Evolutionary conservation across 2,113 vertebrate species (phyloP), one percentile per base, ranked within the genome.

Genomic region (Paramisgurnus dabryanus): DNA sequence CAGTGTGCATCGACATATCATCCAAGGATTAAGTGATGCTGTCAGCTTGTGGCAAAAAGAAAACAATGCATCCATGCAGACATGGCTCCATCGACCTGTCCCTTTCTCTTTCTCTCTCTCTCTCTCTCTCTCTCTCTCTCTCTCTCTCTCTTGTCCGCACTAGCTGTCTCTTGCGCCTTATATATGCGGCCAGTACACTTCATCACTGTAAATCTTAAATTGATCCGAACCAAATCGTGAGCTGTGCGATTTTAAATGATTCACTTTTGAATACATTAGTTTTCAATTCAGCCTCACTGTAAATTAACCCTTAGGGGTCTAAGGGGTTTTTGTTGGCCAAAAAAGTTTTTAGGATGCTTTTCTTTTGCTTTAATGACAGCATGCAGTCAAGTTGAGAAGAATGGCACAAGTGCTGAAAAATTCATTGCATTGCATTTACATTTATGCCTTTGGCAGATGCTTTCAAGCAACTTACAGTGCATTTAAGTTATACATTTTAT

Each of bases 1-100:
- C 60, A 71, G 61, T 34, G 79, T 43, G 22, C 69, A 85, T 84
- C 34, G 84, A 67, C 78, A 75, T 83, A 64, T 83, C 74, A 75
- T 53, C 70, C 58, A 18, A 49, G 67, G 72, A 80, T 84, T 82
- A 75, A 80, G 45, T 82, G 65, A 85, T 70, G 68, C 66, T 85
- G 69, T 80, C 78, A 84, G 79, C 78, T 77, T 74, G 75, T 70
- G 78, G 75, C 66, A 76, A 49, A 76, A 81, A 85, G 80, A 82
- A 84, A 83, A 49, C 70, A 70, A 85, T 85, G 84, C 76, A 77
- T 80, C 81, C 82, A 81, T 83, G 72, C 71, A 80, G 84, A 84
- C 80, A 76, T 68, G 75, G 47, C 6, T 65, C 58, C 72, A 88
- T 79, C 79, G 72, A 87, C 78, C 80, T 55, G 67, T 60, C 27